phyloP scores from a whole-genome alignment of 2,797 vertebrate genomes.

The Crenuchus spilurus region DNA sequence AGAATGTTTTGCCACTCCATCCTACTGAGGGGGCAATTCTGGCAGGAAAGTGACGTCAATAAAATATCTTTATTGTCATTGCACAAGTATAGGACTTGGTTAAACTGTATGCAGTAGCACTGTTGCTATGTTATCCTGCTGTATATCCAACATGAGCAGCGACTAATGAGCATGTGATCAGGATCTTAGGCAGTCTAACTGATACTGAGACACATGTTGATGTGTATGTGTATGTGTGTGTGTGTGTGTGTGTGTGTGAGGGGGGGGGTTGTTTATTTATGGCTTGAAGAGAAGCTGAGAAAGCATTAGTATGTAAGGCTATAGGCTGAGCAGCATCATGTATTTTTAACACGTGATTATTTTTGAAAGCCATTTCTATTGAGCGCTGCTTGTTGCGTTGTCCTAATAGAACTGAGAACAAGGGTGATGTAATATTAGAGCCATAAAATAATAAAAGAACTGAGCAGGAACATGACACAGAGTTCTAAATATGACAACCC shows the following conservation, averaged over 20 bases:
- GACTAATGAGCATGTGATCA: neutral
- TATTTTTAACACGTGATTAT: neutral
- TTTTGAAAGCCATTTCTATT: neutral
- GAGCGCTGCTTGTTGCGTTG: neutral
- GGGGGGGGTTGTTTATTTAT: neutral
- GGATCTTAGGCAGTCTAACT: neutral
- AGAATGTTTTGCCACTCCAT: too few species aligned
- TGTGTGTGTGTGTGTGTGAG: too few species aligned
- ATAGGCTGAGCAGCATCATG: neutral
- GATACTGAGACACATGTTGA: too few species aligned
- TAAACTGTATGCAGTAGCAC: neutral
- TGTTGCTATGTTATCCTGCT: neutral
- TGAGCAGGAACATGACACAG: neutral
- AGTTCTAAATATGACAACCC: neutral
- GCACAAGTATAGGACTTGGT: too few species aligned
- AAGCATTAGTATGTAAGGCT: neutral
- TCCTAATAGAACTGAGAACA: neutral
- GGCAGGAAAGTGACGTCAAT: neutral
- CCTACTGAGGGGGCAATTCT: too few species aligned
- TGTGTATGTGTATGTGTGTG: too few species aligned
- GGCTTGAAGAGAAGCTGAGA: neutral
- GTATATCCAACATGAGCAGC: neutral
- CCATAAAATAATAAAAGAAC: conserved; percentile 1
- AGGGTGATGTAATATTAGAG: neutral
- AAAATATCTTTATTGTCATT: too few species aligned